These are phyloP conservation scores for Odontesthes bonariensis DNA, from an alignment of 2,113 vertebrate genomes.

Conservation along the genomic window DNA sequence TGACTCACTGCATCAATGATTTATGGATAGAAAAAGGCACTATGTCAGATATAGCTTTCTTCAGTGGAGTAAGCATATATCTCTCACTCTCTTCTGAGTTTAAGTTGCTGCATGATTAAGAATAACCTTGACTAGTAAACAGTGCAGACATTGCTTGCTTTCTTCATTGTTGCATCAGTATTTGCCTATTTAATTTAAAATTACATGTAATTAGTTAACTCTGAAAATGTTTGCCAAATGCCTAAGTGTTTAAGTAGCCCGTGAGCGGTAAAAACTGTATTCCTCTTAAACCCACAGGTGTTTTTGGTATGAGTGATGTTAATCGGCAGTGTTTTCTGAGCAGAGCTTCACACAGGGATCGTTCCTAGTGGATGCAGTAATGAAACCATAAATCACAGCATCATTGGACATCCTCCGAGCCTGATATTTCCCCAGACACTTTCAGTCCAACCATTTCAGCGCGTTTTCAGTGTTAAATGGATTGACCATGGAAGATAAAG, in stretches of 20 bases:
- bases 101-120: conserved; percentile 31
- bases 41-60: conserved; percentile 48
- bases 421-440: conserved; percentile 75
- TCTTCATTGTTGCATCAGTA: conserved; percentile 18
- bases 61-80: conserved; percentile 36
- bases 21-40: conserved; percentile 65
- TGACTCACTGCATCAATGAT: conserved; percentile 74
- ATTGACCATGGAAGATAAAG: conserved; percentile 75
- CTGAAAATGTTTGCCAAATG: conserved; percentile 5
- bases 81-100: conserved; percentile 15
- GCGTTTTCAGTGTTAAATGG: conserved; percentile 72
- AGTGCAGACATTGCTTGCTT: conserved; percentile 12
- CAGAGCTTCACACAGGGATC: conserved; percentile 57
- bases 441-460: conserved; percentile 60
- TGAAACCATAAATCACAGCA: conserved; percentile 79
- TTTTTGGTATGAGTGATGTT: conserved; percentile 47
- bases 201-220: conserved; percentile 19
- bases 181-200: conserved; percentile 18
- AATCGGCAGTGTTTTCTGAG: conserved; percentile 51
- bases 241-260: conserved; percentile 9
- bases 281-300: conserved; percentile 27
- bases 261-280: conserved; percentile 12
- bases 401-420: conserved; percentile 73
- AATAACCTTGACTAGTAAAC: conserved; percentile 23
- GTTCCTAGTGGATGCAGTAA: conserved; percentile 57